Base-by-base conservation (phyloP, 2,888 invertebrate species). In the Philhelius pedissequus region DNA sequence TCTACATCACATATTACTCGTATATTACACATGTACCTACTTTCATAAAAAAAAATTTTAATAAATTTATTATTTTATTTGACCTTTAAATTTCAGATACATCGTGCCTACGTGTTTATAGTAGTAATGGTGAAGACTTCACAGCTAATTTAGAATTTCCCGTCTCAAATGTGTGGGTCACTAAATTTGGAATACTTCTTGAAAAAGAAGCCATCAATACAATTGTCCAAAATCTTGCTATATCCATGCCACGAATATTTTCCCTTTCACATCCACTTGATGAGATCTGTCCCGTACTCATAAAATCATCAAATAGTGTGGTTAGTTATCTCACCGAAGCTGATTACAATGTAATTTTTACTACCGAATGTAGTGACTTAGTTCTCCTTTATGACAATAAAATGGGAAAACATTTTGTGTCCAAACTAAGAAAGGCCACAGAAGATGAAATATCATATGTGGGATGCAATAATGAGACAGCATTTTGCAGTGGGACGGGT, bases 241-340 rank as follows among this genome's bases (percentile, higher is more conserved):
- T 93, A 62, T 92, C 93, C 0, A 92, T 96, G 89, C 96, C 98
- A 0, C 94, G 96, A 0, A 93, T 98, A 58, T 98, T 97, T 91
- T 97, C 97, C 8, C 92, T 98, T 76, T 93, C 95, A 0, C 97
- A 98, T 93, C 98, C 98, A 0, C 92, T 98, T 68, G 97, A 98
- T 90, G 98, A 98, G 92, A 95, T 97, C 27, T 95, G 96, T 71
- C 98, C 98, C 0, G 94, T 98, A 38, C 92, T 96, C 7, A 93
- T 95, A 82, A 95, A 95, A 89, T 94, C 95, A 15, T 93, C 94
- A 80, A 92, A 92, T 1, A 92, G 93, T 73, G 92, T 92, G 0
- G 89, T 94, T 0, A 93, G 93, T 70, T 93, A 94, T 87, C 93
- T 95, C 80, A 94, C 94, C n/a, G 95, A 94, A 87, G 92, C 93